These are phyloP conservation scores for Mesoligia furuncula DNA, from an alignment of 2,888 invertebrate species.

Conservation along the genomic window DNA sequence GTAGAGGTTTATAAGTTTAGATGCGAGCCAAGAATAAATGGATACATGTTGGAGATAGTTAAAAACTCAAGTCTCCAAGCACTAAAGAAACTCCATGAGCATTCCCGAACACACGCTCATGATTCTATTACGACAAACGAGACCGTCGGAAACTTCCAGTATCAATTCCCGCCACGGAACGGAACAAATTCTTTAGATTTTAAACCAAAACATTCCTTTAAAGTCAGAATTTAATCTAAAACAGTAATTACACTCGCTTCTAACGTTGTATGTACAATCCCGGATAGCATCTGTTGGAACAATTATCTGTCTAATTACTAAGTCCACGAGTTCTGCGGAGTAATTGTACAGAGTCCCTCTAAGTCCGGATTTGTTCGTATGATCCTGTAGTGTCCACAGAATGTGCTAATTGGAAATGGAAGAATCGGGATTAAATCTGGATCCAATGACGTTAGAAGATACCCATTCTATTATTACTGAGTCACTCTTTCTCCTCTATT, in stretches of 20 bases:
- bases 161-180: conserved; percentile 33
- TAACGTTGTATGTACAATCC: conserved; percentile 59
- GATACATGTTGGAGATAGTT: conserved; percentile 9
- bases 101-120: conserved; percentile 23
- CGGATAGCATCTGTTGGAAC: conserved; percentile 60
- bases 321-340: conserved; percentile 51
- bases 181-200: conserved; percentile 59
- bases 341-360: conserved; percentile 55
- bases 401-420: conserved; percentile 51
- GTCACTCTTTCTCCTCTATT: not conserved
- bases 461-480: conserved; percentile 9
- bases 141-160: conserved; percentile 28
- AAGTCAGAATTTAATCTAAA: conserved; percentile 61
- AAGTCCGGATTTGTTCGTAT: conserved; percentile 55
- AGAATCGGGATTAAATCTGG: conserved; percentile 36
- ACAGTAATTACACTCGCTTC: conserved; percentile 59
- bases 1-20: not conserved
- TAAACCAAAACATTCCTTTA: conserved; percentile 59
- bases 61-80: conserved; percentile 12
- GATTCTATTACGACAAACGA: conserved; percentile 46
- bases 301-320: conserved; percentile 63
- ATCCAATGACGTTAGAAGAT: not conserved
- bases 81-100: conserved; percentile 5
- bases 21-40: not conserved
- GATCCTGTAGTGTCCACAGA: conserved; percentile 51